Base-by-base conservation (phyloP, 2,888 invertebrate species). In the Tenthredo scrophulariae region DNA sequence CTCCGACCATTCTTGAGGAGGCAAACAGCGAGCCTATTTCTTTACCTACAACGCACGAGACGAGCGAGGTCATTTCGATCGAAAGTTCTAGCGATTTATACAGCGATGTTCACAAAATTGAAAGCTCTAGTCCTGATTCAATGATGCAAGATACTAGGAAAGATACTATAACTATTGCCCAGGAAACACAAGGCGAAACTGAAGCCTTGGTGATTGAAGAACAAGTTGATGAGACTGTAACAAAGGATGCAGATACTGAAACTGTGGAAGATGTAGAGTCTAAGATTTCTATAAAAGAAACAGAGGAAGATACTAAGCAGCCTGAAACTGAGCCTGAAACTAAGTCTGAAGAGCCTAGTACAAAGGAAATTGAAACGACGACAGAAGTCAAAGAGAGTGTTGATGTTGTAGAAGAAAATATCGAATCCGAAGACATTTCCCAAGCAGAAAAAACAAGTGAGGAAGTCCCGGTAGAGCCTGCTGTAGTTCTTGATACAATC, bases 91-190 rank as follows among this genome's bases (percentile, higher is more conserved):
- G 94, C 89, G 95, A 95, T 87, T 91, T 94, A 85, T 96, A 95
- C 90, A 96, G 96, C 94, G 95, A 96, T 92, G 95, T 95, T 87
- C 95, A 95, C 89, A 96, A 96, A 92, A 94, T 95, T 89, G 95
- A 89, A 80, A 89, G 88, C 50, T 89, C 89, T 1, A 89, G 89
- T 86, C 88, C 88, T 0, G 90, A 90, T 33, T 90, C 90, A 0
- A 85, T 88, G 46, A 86, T 86, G 33, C 88, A 88, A 40, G 90
- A 91, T 18, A 84, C 37, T 15, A 26, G 46, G 46, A 88, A 87
- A 29, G 85, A 87, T 37, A 10, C 62, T 13, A 62, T 43, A 3
- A 84, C 46, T 83, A 84, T 22, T 84, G 83, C 37, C 33, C 37
- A 54, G 22, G 82, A 85, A 50, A 26, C 70, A 29, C 80, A 86